Percentiles rank a stretch among this genome's conserved stretches.
These are phyloP conservation scores for Drosophila cyrtoloma DNA, from an alignment of 2,888 invertebrate species.

Conservation along the genomic window DNA sequence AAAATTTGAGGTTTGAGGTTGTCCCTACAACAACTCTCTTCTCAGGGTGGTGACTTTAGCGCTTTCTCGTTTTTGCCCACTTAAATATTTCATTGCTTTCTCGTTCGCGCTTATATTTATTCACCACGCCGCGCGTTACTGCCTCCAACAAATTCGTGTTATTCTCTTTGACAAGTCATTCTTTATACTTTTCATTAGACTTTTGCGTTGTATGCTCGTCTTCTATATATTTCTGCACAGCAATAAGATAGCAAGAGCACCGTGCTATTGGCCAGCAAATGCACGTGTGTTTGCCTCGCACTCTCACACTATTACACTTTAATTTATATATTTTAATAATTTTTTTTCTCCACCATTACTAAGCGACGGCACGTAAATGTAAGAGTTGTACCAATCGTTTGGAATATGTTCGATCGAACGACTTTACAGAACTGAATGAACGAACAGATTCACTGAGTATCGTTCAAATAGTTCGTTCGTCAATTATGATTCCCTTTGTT, in stretches of 20 bases:
- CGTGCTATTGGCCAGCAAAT: conserved; percentile 54
- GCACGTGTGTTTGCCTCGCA: conserved; percentile 39
- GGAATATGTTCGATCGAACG: conserved; percentile 15
- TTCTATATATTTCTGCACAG: conserved; percentile 16
- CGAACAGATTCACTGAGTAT: neutral
- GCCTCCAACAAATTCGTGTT: conserved; percentile 55
- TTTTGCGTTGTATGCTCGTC: conserved; percentile 7
- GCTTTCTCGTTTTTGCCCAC: conserved; percentile 67
- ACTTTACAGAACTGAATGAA: conserved; percentile 22
- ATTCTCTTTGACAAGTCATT: conserved; percentile 68
- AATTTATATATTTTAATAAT: conserved; percentile 31
- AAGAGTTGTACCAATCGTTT: conserved; percentile 32
- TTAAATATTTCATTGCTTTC: conserved; percentile 62
- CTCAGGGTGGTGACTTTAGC: conserved; percentile 62
- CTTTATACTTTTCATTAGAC: conserved; percentile 46
- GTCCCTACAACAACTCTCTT: conserved; percentile 63
- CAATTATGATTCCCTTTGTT: neutral
- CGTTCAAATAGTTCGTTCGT: conserved; percentile 16
- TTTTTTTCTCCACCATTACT: conserved; percentile 47
- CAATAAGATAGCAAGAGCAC: conserved; percentile 15
- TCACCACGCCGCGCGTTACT: conserved; percentile 70
- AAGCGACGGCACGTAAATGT: conserved; percentile 55
- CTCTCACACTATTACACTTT: conserved; percentile 37
- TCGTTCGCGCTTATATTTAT: conserved; percentile 63
- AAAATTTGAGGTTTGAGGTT: conserved; percentile 54